These are phyloP conservation scores for Cephus runcator DNA, from an alignment of 2,888 invertebrate genomes.

Conservation along the genomic window DNA sequence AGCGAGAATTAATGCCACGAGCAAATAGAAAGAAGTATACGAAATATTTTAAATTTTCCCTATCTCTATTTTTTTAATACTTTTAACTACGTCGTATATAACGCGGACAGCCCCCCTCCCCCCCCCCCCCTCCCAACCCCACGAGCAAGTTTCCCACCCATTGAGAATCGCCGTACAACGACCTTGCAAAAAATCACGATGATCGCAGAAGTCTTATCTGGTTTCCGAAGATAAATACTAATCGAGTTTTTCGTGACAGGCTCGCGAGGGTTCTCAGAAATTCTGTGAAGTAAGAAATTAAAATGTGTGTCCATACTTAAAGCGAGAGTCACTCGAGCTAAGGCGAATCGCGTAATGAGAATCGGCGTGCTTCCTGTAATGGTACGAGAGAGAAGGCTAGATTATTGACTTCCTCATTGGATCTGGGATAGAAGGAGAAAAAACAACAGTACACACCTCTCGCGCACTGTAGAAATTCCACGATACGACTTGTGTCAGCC, in stretches of 20 bases:
- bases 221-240: not conserved
- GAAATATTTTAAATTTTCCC: not conserved
- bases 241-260: not conserved
- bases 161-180: not conserved
- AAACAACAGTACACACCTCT: not conserved
- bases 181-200: not conserved
- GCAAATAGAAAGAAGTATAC: conserved; percentile 34
- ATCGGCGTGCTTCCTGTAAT: not conserved
- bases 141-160: not conserved
- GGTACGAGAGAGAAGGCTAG: not conserved
- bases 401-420: not conserved
- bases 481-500: not conserved
- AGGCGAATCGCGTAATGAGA: not conserved
- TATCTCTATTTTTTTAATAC: not conserved
- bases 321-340: not conserved
- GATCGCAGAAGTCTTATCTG: not conserved
- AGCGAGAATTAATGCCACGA: conserved; percentile 37
- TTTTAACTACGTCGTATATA: not conserved
- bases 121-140: no score
- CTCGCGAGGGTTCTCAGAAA: not conserved
- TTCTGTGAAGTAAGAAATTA: not conserved
- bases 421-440: not conserved
- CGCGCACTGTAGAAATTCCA: not conserved
- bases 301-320: not conserved
- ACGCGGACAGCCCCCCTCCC: not conserved